Evolutionary conservation across 2,888 invertebrate genomes (phyloP).

Genomic region (Callinectes sapidus): DNA sequence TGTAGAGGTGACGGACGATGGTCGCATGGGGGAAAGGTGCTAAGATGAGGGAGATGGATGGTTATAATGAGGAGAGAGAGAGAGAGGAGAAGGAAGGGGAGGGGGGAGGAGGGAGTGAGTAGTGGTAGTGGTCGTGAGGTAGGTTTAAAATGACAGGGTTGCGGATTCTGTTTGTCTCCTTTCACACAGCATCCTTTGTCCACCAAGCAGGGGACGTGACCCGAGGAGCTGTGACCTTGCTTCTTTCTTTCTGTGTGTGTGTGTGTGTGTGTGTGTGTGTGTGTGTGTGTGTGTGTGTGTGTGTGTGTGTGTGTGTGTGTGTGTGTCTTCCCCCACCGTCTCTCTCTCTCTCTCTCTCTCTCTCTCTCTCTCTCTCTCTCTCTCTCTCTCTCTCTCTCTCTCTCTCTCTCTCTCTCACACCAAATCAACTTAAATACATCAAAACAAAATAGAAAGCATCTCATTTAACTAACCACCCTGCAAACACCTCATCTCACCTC

Average conservation of each 20-base stretch:
- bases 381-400: neutral
- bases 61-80: constrained; percentile 5
- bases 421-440: neutral
- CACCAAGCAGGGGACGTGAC: no score
- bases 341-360: constrained; percentile 4
- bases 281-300: no score
- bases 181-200: no score
- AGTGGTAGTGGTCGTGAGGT: neutral
- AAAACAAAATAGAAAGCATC: neutral
- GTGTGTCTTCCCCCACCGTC: neutral
- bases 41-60: constrained; percentile 13
- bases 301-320: no score
- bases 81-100: no score
- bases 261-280: no score
- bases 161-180: no score
- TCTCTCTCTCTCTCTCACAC: neutral
- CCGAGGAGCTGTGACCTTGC: no score
- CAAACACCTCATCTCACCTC: neutral
- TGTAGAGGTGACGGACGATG: neutral
- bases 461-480: neutral
- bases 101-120: neutral
- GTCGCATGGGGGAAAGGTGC: neutral
- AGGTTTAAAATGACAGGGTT: neutral
- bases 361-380: constrained; percentile 37
- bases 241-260: no score